A percentile compares a stretch with the other conserved stretches of the same genome.
Conservation (phyloP, 2,113 vertebrate genomes). For the Myrmophylax atrothorax region DNA sequence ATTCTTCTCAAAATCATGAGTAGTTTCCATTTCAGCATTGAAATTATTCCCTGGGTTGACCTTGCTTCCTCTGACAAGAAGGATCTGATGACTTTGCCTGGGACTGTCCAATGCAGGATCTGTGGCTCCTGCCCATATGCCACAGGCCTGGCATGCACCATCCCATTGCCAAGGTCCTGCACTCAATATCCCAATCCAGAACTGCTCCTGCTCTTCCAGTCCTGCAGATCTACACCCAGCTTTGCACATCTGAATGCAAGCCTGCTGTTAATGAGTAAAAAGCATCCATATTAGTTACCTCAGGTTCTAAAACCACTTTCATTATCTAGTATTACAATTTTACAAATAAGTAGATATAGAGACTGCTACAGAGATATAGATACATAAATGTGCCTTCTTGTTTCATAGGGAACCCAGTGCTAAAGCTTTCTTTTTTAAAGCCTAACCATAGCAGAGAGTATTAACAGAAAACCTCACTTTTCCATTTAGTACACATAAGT, state of each 20-base stretch:
- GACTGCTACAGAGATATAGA: neutral
- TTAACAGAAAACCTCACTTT: slow-evolving; percentile 34
- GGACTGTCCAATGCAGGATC: neutral
- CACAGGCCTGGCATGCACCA: neutral
- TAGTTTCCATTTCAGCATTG: neutral
- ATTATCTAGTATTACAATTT: neutral
- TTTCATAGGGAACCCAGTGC: neutral
- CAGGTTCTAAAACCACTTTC: neutral
- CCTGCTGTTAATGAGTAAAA: neutral
- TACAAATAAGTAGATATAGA: neutral
- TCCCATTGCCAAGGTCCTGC: neutral
- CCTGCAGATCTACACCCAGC: neutral
- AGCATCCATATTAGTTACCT: neutral
- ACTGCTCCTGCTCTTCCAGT: neutral
- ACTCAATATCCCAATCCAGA: neutral
- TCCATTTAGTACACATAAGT: slow-evolving; percentile 12
- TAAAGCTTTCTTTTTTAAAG: neutral
- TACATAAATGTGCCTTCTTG: neutral
- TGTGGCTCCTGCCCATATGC: fast-evolving
- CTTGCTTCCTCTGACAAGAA: neutral
- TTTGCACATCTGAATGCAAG: neutral
- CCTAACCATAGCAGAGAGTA: neutral
- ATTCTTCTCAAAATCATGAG: neutral
- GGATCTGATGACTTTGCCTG: neutral
- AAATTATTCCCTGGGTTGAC: neutral